phyloP scores from a whole-genome alignment of 2,113 vertebrate species.

The Pangasianodon gigas region DNA sequence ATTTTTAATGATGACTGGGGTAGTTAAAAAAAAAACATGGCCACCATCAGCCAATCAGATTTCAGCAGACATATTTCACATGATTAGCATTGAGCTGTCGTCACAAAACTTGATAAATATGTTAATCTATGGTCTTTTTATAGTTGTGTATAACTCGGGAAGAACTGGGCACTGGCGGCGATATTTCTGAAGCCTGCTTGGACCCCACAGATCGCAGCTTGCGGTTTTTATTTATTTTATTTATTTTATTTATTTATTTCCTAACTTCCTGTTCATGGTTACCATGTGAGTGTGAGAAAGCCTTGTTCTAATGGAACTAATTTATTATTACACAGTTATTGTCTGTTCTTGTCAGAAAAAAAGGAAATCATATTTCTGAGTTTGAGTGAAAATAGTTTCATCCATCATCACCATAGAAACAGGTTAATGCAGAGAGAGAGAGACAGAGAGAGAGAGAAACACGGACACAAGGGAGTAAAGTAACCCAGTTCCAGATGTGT shows the following conservation, averaged over 20 bases:
- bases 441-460: neutral
- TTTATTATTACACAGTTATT: neutral
- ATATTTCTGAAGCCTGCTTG: neutral
- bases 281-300: neutral
- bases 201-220: neutral
- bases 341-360: too few relatives aligned
- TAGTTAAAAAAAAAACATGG: neutral
- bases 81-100: neutral
- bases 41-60: neutral
- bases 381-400: neutral
- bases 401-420: neutral
- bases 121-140: neutral
- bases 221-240: neutral
- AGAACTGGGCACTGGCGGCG: neutral
- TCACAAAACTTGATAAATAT: neutral
- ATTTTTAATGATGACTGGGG: neutral
- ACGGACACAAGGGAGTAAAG: neutral
- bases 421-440: neutral
- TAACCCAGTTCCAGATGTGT: neutral
- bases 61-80: neutral
- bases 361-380: neutral
- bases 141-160: neutral
- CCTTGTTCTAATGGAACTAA: accelerated
- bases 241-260: neutral
- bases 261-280: neutral